A percentile compares a stretch with the other conserved stretches of the same genome.
These are phyloP conservation scores for Ceraclea dissimilis DNA, from an alignment of 2,888 invertebrate species.

Conservation along the genomic window DNA sequence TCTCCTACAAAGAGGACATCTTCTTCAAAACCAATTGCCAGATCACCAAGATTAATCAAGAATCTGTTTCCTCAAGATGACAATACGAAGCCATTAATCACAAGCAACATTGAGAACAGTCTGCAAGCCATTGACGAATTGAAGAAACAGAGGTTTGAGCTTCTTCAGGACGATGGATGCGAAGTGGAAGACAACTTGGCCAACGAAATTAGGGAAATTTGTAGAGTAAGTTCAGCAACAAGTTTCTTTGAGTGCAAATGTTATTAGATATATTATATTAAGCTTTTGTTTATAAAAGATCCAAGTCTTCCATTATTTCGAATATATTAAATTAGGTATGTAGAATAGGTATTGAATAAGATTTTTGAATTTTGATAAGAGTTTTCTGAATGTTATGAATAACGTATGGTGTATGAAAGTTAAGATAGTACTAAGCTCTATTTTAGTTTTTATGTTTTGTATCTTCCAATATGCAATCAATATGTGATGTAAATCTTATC, in stretches of 20 bases:
- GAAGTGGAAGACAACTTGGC: slow-evolving; percentile 52
- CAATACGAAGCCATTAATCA: not conserved
- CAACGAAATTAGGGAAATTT: slow-evolving; percentile 51
- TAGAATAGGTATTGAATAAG: not conserved
- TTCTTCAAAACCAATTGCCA: not conserved
- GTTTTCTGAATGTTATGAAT: too few species aligned
- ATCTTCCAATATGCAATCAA: too few species aligned
- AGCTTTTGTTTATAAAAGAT: not conserved
- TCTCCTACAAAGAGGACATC: slow-evolving; percentile 40
- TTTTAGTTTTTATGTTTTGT: too few species aligned
- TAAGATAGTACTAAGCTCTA: too few species aligned
- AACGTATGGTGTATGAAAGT: too few species aligned
- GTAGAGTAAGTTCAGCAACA: not conserved
- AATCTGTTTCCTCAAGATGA: not conserved
- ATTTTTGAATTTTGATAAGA: not conserved
- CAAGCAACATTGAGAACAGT: not conserved
- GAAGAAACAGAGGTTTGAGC: slow-evolving; percentile 40
- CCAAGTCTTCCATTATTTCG: slow-evolving; percentile 7
- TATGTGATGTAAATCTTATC: too few species aligned
- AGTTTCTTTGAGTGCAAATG: slow-evolving; percentile 4
- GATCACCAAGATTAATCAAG: not conserved
- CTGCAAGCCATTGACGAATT: slow-evolving; percentile 18
- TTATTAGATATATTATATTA: not conserved
- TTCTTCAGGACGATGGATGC: slow-evolving; percentile 34
- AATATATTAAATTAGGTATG: too few species aligned